Evolutionary conservation across 2,113 vertebrate species (phyloP), one percentile per base, ranked within the genome.

Genomic region (Mobula hypostoma): DNA sequence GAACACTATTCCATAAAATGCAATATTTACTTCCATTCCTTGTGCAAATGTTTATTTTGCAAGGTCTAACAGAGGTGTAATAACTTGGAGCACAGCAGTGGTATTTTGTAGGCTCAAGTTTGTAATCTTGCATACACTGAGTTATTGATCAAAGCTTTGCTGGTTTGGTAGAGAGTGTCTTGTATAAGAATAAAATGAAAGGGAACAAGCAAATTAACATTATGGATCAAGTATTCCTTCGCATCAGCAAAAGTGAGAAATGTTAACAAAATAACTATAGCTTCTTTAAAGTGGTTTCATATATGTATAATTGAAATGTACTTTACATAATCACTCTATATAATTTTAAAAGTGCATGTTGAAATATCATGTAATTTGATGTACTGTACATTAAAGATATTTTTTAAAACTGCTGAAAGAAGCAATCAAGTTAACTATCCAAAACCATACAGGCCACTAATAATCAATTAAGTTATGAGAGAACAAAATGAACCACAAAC

Each of bases 401-500:
- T 48, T 48, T 48, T 48, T 1, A 48, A 48, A 48, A 48, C 48
- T 48, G 48, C 48, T 48, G 48, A 15, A 97, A 94, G 94, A 97
- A 96, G 97, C 96, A 95, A 94, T 95, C 94, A 95, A 94, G 94
- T 95, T 94, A 94, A 95, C 95, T 95, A 95, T 94, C 97, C 95
- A 96, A 95, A 95, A 96, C 96, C 95, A 94, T 95, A 97, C 24
- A 96, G 96, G 96, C 97, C 96, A 96, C 95, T 96, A 96, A 95
- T 95, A 96, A 96, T 95, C 96, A 95, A 96, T 95, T 95, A 96
- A 95, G 96, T 94, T 96, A 96, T 96, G 95, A 95, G 95, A 94
- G 63, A 94, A 94, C 87, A 63, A 63, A 91, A 77, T 94, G 90
- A 94, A 91, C 90, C 96, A 95, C 95, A 96, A 95, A 95, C 80